These are phyloP conservation scores for Tenthredo amoena DNA, from an alignment of 2,888 invertebrate genomes.

Conservation along the genomic window DNA sequence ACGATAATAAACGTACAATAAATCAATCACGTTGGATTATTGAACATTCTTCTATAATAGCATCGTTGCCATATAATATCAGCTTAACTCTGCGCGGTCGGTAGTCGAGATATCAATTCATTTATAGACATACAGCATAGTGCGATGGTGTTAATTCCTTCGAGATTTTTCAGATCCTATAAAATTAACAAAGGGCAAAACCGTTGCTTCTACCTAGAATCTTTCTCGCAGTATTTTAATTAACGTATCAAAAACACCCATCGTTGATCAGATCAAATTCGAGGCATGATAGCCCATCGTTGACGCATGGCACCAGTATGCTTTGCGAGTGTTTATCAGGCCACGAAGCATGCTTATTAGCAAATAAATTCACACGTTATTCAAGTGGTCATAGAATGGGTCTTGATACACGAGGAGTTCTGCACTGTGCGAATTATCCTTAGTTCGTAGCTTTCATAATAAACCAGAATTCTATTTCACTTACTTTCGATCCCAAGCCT, in stretches of 20 bases:
- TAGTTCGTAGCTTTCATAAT: neutral
- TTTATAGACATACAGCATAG: neutral
- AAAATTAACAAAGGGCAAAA: neutral
- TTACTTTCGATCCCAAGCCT: neutral
- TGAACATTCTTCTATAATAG: neutral
- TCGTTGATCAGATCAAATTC: neutral
- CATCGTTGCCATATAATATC: neutral
- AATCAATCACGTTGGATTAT: constrained; percentile 6
- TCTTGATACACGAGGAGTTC: neutral
- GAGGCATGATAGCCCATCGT: neutral
- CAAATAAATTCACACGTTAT: neutral
- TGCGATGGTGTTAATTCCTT: neutral
- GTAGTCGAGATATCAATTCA: neutral
- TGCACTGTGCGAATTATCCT: neutral
- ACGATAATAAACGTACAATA: neutral
- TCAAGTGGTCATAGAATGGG: neutral
- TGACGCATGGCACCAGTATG: neutral
- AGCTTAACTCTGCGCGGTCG: neutral
- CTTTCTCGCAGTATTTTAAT: neutral
- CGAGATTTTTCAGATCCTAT: neutral
- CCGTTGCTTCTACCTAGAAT: neutral
- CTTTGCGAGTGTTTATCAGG: neutral
- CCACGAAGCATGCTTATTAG: neutral
- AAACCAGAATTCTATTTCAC: neutral
- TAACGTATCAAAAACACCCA: neutral